Evolutionary conservation across 1,140 invertebrate genomes (phyloP).

Genomic region (Tigriopus japonicus): DNA sequence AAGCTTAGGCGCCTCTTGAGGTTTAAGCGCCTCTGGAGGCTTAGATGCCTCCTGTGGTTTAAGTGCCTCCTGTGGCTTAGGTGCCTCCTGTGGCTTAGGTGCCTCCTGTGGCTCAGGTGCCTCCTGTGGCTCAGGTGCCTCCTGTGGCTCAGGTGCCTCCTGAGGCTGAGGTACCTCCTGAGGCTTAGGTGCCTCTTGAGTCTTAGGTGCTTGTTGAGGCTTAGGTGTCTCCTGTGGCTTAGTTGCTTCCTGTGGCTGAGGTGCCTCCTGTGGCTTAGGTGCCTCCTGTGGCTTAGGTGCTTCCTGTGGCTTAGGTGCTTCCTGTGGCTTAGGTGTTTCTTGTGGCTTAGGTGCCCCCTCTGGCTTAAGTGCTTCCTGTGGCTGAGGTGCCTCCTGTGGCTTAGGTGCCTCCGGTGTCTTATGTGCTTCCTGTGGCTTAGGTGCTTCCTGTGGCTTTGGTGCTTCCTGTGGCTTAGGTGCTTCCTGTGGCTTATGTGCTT

Average conservation of each 20-base stretch:
- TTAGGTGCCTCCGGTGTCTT: slow-evolving; percentile 23
- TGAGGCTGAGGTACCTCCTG: neutral
- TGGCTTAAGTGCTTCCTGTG: slow-evolving; percentile 5
- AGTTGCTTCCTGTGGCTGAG: neutral
- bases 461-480: slow-evolving; percentile 20
- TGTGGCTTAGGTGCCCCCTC: neutral
- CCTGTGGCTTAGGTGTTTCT: neutral
- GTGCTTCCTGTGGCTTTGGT: slow-evolving; percentile 17
- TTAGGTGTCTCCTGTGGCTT: neutral
- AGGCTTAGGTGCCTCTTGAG: slow-evolving; percentile 10
- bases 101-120: too few relatives aligned
- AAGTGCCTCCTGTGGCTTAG: too few relatives aligned
- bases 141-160: too few relatives aligned
- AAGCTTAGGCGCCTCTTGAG: too few relatives aligned
- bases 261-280: neutral
- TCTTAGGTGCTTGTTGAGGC: neutral
- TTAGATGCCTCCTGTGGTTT: too few relatives aligned
- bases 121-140: too few relatives aligned
- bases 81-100: too few relatives aligned
- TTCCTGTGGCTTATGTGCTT: slow-evolving; percentile 25
- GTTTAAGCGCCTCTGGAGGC: too few relatives aligned
- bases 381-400: slow-evolving; percentile 23
- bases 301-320: too few relatives aligned
- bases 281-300: too few relatives aligned
- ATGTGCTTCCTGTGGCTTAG: slow-evolving; percentile 20